A percentile compares a stretch with the other conserved stretches of the same genome.
Evolutionary conservation across 2,888 invertebrate genomes (phyloP).

Genomic region (Emmelina monodactyla): DNA sequence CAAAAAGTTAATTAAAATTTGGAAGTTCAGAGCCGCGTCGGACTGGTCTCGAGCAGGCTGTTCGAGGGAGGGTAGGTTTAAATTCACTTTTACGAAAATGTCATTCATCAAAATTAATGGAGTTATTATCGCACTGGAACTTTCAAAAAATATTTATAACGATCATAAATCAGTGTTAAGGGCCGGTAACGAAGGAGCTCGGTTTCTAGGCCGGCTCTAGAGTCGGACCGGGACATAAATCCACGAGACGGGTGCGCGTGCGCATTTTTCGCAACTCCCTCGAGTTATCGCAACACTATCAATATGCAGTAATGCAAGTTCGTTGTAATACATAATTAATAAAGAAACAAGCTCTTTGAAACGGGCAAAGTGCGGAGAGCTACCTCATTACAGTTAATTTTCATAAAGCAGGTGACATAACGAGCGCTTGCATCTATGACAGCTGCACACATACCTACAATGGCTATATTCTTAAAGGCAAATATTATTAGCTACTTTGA

Average conservation of each 20-base stretch:
- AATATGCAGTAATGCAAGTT: background rate
- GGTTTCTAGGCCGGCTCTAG: conserved; percentile 55
- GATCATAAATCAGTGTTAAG: conserved; percentile 60
- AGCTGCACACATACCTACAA: background rate
- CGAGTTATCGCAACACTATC: background rate
- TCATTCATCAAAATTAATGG: conserved; percentile 67
- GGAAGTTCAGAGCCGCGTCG: conserved; percentile 33
- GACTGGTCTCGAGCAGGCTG: no score
- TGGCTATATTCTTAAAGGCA: no score
- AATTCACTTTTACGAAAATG: conserved; percentile 62
- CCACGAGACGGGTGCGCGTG: background rate
- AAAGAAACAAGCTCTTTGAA: background rate
- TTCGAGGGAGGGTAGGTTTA: conserved; percentile 35
- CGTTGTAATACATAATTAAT: background rate
- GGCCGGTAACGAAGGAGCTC: conserved; percentile 53
- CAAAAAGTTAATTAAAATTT: conserved; percentile 47
- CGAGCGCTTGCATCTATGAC: background rate
- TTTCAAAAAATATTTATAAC: conserved; percentile 65
- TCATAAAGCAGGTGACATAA: conserved; percentile 1
- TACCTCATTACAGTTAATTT: background rate
- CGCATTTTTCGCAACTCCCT: background rate
- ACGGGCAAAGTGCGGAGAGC: background rate
- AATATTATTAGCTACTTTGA: no score
- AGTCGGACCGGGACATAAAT: background rate
- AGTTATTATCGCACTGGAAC: conserved; percentile 64